These are phyloP conservation scores for Lithodes maja DNA, from an alignment of 2,888 invertebrate genomes.

Conservation along the genomic window DNA sequence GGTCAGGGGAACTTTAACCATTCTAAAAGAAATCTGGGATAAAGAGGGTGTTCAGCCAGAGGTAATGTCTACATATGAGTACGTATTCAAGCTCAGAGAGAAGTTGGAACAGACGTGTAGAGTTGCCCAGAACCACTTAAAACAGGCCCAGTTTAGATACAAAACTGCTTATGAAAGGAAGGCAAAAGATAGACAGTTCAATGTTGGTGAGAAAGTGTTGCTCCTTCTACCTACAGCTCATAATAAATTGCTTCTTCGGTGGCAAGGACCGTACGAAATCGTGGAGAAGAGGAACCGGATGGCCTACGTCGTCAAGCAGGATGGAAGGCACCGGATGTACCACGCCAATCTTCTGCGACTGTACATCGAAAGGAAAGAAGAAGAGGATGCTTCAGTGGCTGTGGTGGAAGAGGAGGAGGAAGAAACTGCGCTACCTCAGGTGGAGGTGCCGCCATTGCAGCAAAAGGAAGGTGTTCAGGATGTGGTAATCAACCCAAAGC, in stretches of 20 bases:
- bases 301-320: constrained; percentile 1
- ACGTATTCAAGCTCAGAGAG: constrained; percentile 10
- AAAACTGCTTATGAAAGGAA: constrained; percentile 1
- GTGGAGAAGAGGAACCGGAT: constrained; percentile 13
- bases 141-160: not conserved
- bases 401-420: constrained; percentile 8
- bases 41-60: constrained; percentile 2
- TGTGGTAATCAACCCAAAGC: not conserved
- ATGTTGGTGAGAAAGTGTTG: not conserved
- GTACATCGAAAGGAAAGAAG: constrained; percentile 5
- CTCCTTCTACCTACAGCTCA: not conserved
- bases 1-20: constrained; percentile 3
- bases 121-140: not conserved
- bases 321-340: constrained; percentile 2
- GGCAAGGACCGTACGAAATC: constrained; percentile 14
- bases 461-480: constrained; percentile 12
- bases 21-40: constrained; percentile 9
- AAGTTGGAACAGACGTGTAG: not conserved
- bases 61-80: constrained; percentile 20
- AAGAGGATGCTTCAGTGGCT: not conserved
- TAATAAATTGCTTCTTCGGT: constrained; percentile 21
- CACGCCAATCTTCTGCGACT: constrained; percentile 21
- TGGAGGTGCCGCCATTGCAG: constrained; percentile 1
- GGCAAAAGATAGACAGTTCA: not conserved
- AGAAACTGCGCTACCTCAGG: not conserved